Conservation (phyloP, 1,140 invertebrate species). For the Hermatobates lingyangjiaoensis region DNA sequence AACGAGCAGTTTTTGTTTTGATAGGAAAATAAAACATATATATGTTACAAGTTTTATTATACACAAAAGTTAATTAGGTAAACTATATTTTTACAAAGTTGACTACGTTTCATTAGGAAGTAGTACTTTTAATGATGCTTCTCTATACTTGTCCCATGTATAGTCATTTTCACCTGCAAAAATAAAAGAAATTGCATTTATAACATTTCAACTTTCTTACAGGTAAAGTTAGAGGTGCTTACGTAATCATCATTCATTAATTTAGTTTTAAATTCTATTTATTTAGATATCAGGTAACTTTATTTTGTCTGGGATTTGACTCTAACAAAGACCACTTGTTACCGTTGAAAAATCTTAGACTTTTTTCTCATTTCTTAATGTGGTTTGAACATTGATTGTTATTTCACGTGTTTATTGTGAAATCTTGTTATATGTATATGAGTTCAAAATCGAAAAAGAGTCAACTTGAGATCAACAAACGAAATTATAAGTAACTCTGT, state of each 20-base stretch:
- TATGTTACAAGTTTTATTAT: too few relatives aligned
- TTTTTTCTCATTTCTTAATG: neutral
- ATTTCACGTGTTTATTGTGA: neutral
- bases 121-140: slow-evolving; percentile 6
- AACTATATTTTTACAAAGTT: too few relatives aligned
- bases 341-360: neutral
- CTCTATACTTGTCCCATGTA: slow-evolving; percentile 10
- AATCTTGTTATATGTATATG: neutral
- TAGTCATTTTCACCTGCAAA: slow-evolving; percentile 13
- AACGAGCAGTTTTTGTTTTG: too few relatives aligned
- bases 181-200: neutral
- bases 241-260: neutral
- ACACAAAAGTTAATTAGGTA: too few relatives aligned
- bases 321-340: neutral
- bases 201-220: neutral
- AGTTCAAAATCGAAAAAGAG: neutral
- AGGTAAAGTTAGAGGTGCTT: neutral
- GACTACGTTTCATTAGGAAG: too few relatives aligned
- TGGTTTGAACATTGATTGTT: neutral
- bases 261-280: neutral
- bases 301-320: neutral
- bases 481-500: neutral
- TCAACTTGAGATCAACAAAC: neutral
- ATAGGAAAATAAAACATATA: too few relatives aligned
- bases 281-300: neutral